Evolutionary conservation across 2,113 vertebrate genomes (phyloP).

Genomic region (Forbesichthys papilliferus): DNA sequence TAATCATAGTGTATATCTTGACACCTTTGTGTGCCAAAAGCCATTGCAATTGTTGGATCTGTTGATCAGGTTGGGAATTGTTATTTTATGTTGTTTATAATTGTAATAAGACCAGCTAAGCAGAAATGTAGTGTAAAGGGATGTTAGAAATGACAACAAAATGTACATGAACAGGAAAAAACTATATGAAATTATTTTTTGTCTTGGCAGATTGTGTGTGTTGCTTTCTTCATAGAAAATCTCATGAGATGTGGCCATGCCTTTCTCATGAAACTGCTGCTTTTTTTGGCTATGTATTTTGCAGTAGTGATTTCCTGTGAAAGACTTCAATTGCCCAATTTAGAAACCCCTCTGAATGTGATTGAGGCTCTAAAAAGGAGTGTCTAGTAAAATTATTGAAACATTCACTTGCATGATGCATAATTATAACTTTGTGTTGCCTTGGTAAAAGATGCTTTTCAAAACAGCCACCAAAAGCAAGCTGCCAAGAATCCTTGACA

Average conservation of each 20-base stretch:
- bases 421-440: too few relatives aligned
- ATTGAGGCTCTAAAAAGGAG: background rate
- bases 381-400: too few relatives aligned
- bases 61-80: background rate
- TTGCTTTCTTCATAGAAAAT: background rate
- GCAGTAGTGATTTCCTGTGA: background rate
- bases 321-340: background rate
- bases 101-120: background rate
- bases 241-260: background rate
- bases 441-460: background rate
- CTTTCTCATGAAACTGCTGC: background rate
- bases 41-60: background rate
- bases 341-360: background rate
- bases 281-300: background rate
- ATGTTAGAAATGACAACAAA: background rate
- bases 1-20: conserved; percentile 5
- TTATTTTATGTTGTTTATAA: background rate
- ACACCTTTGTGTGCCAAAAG: background rate
- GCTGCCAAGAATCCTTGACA: too few relatives aligned
- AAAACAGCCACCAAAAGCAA: background rate
- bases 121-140: background rate
- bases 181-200: background rate
- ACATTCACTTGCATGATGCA: too few relatives aligned
- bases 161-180: background rate
- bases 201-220: background rate